Percentiles rank a stretch among this genome's conserved stretches.
Evolutionary conservation across 2,113 vertebrate genomes (phyloP).

Genomic region (Amia ocellicauda): DNA sequence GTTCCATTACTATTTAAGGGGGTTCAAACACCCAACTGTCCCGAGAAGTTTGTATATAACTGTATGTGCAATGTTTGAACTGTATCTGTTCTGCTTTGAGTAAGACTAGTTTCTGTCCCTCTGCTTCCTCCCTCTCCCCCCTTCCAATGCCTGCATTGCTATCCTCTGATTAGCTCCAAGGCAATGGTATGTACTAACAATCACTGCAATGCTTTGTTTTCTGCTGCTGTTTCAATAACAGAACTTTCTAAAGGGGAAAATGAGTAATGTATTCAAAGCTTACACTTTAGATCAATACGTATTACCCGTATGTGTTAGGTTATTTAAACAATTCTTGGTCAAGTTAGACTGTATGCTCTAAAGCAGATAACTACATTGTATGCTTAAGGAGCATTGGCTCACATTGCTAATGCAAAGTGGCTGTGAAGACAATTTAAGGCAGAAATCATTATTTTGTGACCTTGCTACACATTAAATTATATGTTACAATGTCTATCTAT

Average conservation of each 20-base stretch:
- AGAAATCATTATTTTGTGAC: too few species aligned
- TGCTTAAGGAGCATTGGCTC: too few species aligned
- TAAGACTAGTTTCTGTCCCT: slow-evolving; percentile 95
- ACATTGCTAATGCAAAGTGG: too few species aligned
- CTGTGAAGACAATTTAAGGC: too few species aligned
- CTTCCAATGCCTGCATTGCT: slow-evolving; percentile 75
- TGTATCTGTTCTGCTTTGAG: slow-evolving; percentile 79
- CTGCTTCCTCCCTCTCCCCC: slow-evolving; percentile 69
- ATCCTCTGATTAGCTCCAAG: slow-evolving; percentile 87
- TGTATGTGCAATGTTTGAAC: slow-evolving; percentile 51
- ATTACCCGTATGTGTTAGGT: too few species aligned
- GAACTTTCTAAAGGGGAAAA: slow-evolving; percentile 49
- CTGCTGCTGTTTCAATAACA: slow-evolving; percentile 49
- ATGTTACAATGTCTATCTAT: too few species aligned
- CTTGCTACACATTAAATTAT: too few species aligned
- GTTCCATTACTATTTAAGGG: background rate
- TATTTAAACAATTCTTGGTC: too few species aligned
- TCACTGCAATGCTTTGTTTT: slow-evolving; percentile 53
- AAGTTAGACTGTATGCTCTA: too few species aligned
- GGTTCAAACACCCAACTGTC: slow-evolving; percentile 21
- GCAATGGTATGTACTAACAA: slow-evolving; percentile 90
- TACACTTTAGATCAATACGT: too few species aligned
- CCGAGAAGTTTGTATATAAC: slow-evolving; percentile 40
- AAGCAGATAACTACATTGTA: too few species aligned
- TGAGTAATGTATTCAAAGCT: slow-evolving; percentile 50